Evolutionary conservation across 2,113 vertebrate genomes (phyloP).

Genomic region (Eira barbara): DNA sequence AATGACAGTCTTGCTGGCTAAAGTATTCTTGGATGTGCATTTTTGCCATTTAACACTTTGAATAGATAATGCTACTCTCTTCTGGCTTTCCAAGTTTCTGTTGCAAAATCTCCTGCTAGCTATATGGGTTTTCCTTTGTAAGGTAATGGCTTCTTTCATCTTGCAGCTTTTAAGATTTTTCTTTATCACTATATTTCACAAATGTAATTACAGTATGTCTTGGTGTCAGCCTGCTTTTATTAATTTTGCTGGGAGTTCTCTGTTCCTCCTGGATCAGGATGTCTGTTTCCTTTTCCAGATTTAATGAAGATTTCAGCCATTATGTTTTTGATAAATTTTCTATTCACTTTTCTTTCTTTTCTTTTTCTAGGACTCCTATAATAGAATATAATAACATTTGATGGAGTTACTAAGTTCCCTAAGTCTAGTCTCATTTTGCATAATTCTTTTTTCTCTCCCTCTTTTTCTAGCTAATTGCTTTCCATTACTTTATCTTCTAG

Average conservation of each 20-base stretch:
- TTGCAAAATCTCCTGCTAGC: background rate
- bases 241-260: background rate
- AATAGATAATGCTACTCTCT: background rate
- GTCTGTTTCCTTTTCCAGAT: background rate
- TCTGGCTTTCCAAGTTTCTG: background rate
- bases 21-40: background rate
- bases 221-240: background rate
- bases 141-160: background rate
- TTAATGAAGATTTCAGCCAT: background rate
- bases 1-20: background rate
- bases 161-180: background rate
- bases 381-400: background rate
- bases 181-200: background rate
- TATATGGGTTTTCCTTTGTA: background rate
- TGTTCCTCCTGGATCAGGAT: background rate
- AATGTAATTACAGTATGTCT: background rate
- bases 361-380: background rate
- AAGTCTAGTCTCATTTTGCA: background rate
- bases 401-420: background rate
- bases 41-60: background rate
- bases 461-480: background rate
- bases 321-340: background rate
- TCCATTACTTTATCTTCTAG: background rate
- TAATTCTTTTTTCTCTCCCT: background rate
- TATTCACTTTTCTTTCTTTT: background rate